phyloP scores from a whole-genome alignment of 2,797 vertebrate genomes.

The Brachymystax lenok region DNA sequence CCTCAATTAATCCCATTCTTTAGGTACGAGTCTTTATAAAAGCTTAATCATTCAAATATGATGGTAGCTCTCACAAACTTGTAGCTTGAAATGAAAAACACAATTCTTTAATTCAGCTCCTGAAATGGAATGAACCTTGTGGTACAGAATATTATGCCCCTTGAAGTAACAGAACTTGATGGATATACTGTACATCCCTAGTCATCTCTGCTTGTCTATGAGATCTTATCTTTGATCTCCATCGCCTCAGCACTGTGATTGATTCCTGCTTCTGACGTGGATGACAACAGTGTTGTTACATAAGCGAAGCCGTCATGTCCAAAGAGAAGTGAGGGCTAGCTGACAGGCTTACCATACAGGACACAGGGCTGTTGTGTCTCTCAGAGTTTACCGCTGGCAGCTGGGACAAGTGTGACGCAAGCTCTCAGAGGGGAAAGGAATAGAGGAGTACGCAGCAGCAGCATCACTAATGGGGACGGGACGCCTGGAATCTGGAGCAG shows the following conservation, averaged over 20 bases:
- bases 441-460: constrained; percentile 2
- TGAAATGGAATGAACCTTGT: too few relatives aligned
- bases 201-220: not conserved
- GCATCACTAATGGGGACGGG: not conserved
- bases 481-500: constrained; percentile 1
- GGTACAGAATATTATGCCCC: too few relatives aligned
- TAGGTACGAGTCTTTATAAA: too few relatives aligned
- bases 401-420: not conserved
- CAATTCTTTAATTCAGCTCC: too few relatives aligned
- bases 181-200: not conserved
- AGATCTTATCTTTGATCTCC: not conserved
- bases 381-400: not conserved
- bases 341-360: not conserved
- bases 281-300: not conserved
- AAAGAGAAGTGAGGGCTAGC: not conserved
- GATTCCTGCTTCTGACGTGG: not conserved
- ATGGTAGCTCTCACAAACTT: too few relatives aligned
- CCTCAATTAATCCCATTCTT: too few relatives aligned
- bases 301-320: not conserved
- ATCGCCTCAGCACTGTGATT: not conserved
- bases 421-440: not conserved
- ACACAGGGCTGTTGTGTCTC: not conserved
- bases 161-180: not conserved
- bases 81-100: too few relatives aligned
- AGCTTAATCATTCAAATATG: too few relatives aligned